phyloP scores from a whole-genome alignment of 1,140 invertebrate species.

The Thaumatotibia leucotreta region DNA sequence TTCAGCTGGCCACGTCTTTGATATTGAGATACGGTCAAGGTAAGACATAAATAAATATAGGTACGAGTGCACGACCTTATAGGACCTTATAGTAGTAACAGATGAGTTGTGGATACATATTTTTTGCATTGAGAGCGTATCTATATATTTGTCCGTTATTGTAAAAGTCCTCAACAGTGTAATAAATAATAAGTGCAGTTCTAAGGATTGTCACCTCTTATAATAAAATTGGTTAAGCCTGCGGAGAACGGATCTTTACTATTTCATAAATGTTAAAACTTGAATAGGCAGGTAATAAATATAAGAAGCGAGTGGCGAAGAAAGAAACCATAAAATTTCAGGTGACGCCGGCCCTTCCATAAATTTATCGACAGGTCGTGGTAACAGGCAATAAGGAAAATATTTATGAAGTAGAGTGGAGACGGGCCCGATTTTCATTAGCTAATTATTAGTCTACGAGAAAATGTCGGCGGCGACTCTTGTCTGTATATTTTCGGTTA shows the following conservation, averaged over 20 bases:
- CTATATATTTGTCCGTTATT: too few relatives aligned
- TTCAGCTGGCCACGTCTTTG: too few relatives aligned
- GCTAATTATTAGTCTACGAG: constrained; percentile 52
- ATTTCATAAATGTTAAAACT: constrained; percentile 11
- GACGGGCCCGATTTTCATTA: constrained; percentile 58
- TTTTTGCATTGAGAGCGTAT: too few relatives aligned
- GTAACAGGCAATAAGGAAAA: constrained; percentile 68
- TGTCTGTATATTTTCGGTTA: not conserved
- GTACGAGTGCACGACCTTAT: too few relatives aligned
- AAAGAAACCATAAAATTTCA: constrained; percentile 70
- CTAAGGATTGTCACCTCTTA: too few relatives aligned
- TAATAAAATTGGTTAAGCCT: not conserved
- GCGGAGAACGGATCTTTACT: not conserved
- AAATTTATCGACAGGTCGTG: constrained; percentile 72
- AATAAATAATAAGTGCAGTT: too few relatives aligned
- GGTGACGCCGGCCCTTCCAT: constrained; percentile 67
- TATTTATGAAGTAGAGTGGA: constrained; percentile 66
- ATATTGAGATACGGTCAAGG: too few relatives aligned
- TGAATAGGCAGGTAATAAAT: constrained; percentile 42
- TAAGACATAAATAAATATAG: too few relatives aligned
- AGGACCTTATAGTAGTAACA: too few relatives aligned
- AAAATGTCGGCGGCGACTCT: constrained; percentile 9
- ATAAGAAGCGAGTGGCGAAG: constrained; percentile 49
- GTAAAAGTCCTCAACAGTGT: too few relatives aligned
- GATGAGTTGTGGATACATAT: too few relatives aligned